Base-by-base conservation (phyloP, 2,113 vertebrate species). In the Regulus satrapa region DNA sequence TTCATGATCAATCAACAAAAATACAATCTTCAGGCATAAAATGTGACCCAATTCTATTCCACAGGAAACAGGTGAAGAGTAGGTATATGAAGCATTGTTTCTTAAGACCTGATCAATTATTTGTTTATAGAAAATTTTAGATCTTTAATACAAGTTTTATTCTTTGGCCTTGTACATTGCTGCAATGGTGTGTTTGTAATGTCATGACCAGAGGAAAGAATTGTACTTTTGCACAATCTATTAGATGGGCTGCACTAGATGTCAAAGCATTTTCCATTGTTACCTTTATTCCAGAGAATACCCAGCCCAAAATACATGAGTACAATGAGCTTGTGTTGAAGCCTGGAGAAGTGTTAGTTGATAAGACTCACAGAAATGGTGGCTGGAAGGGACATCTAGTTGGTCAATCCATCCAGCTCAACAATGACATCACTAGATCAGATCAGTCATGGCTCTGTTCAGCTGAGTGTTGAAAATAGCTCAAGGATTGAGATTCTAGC, bases 211-310 rank as follows among this genome's bases (percentile, higher is more conserved):
- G 51, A 41, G n/a, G 17, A 77, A 82, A 79, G 10, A 29, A 88
- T 3, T 7, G n/a, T 88, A 20, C 23, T 81, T 86, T 51, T 41
- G 29, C 40, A 40, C 0, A 0, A 58, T 26, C 13, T 19, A 16
- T 34, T 19, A 64, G 24, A 61, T 28, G n/a, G 52, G 32, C 18
- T 73, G 31, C 23, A n/a, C 14, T 62, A 23, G 2, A 12, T 12
- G 4, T 76, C 66, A 68, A 72, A 63, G 17, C 36, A 48, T 62
- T 92, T 94, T 69, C 43, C 11, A 14, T 15, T 54, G 24, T 71
- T 43, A 26, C 36, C 7, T 63, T 86, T 80, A 62, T 54, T 92
- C 19, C 75, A 45, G n/a, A 54, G 32, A 85, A 84, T 29, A 87
- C 6, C 5, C n/a, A 46, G 21, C 40, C 20, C 59, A 29, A 87